Evolutionary conservation across 2,113 vertebrate genomes (phyloP), one percentile per base, ranked within the genome.

Genomic region (Lagopus leucura): DNA sequence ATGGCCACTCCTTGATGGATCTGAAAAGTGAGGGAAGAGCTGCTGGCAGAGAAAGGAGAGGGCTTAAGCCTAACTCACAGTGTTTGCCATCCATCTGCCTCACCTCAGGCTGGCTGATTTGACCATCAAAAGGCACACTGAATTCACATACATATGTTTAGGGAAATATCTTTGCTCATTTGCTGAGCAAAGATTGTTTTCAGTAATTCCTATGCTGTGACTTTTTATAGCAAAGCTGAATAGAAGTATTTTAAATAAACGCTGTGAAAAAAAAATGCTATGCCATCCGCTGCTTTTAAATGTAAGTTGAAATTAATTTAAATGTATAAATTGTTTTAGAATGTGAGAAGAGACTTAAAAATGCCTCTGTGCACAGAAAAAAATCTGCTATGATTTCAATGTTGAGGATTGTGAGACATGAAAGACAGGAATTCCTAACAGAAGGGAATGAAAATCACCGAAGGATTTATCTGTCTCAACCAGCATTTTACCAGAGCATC

Each of bases 381-480:
- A 89, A 82, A 50, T 78, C 47, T 64, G 28, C 1, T 72, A 47
- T 16, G 2, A 42, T 71, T 84, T 89, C 52, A 84, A 12, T 18
- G 22, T 27, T 67, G 22, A 52, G 34, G 42, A 78, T 3, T 69
- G 34, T 55, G 18, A 77, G 34, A 74, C 54, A 63, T 27, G 84
- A 85, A 76, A 88, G n/a, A 40, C 17, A 60, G 85, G 78, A 85
- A 92, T 52, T 91, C 72, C 87, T 60, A 85, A 36, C 10, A 64
- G 87, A 91, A 77, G 71, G 78, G 87, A 91, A 88, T 43, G 50
- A 77, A 92, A 93, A 71, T 74, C 32, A 38, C 76, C 70, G n/a
- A 77, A 96, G 72, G 76, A 73, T 77, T 91, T 88, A 25, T 50
- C 77, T 58, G 71, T 85, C 82, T 76, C 54, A 90, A 80, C 47